Conservation (phyloP, 1,140 invertebrate species). For the Solenopsis fugax region DNA sequence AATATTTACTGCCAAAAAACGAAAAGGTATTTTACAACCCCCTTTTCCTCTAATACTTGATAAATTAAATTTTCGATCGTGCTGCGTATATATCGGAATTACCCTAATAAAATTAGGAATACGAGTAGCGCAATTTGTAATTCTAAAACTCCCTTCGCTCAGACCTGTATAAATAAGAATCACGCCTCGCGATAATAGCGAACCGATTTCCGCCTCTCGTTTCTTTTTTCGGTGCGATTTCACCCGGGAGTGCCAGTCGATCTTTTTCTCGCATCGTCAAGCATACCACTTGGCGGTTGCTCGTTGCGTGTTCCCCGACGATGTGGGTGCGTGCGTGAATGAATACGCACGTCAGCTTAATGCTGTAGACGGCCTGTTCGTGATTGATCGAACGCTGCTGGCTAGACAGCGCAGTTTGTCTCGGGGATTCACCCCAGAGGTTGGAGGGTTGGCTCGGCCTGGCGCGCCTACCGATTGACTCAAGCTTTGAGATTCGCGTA, state of each 20-base stretch:
- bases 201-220: neutral
- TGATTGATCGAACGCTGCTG: conserved; percentile 70
- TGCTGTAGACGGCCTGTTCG: conserved; percentile 40
- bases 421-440: conserved; percentile 53
- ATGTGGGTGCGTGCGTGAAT: conserved; percentile 41
- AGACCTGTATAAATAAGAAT: neutral
- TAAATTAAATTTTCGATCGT: too few species aligned
- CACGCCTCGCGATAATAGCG: neutral
- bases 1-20: too few species aligned
- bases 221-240: conserved; percentile 33
- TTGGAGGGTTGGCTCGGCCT: conserved; percentile 49
- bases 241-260: conserved; percentile 14
- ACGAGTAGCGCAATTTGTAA: neutral
- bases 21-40: too few species aligned
- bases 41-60: too few species aligned
- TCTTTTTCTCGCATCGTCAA: conserved; percentile 38
- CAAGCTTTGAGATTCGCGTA: conserved; percentile 23
- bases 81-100: too few species aligned
- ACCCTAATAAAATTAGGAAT: neutral
- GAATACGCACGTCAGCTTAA: conserved; percentile 61
- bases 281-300: neutral
- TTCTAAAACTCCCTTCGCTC: neutral
- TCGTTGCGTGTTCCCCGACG: conserved; percentile 13
- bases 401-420: conserved; percentile 69
- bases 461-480: conserved; percentile 66